These are phyloP conservation scores for Drosophila nigromelanica DNA, from an alignment of 1,140 invertebrate species.

Conservation along the genomic window DNA sequence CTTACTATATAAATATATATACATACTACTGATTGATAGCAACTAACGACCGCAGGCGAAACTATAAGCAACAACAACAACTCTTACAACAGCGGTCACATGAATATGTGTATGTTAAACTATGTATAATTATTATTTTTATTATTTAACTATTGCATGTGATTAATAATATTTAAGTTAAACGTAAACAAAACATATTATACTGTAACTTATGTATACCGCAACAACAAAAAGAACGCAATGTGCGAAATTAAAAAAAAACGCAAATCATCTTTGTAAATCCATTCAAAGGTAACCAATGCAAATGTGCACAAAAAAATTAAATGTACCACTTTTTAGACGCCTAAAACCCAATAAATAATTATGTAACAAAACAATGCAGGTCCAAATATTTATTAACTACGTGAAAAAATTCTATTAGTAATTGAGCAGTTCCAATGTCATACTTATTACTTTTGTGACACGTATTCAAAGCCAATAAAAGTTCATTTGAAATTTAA, in stretches of 20 bases:
- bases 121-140: constrained; percentile 81
- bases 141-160: constrained; percentile 83
- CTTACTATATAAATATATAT: constrained; percentile 34
- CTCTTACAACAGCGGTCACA: not conserved
- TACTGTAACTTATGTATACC: constrained; percentile 82
- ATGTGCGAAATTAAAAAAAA: constrained; percentile 51
- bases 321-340: constrained; percentile 78
- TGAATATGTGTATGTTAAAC: constrained; percentile 56
- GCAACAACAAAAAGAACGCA: constrained; percentile 39
- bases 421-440: constrained; percentile 42
- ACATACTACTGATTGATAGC: constrained; percentile 31
- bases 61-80: not conserved
- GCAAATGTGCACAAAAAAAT: constrained; percentile 69
- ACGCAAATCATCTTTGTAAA: constrained; percentile 27
- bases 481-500: constrained; percentile 73
- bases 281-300: constrained; percentile 33
- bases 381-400: constrained; percentile 60
- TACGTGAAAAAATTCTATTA: constrained; percentile 30
- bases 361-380: constrained; percentile 66
- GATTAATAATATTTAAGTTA: constrained; percentile 83
- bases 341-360: constrained; percentile 70
- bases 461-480: constrained; percentile 67
- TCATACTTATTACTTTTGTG: constrained; percentile 56
- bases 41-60: constrained; percentile 23
- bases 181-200: constrained; percentile 78